phyloP scores from a whole-genome alignment of 2,797 vertebrate species.

The Kryptolebias ocellatus region DNA sequence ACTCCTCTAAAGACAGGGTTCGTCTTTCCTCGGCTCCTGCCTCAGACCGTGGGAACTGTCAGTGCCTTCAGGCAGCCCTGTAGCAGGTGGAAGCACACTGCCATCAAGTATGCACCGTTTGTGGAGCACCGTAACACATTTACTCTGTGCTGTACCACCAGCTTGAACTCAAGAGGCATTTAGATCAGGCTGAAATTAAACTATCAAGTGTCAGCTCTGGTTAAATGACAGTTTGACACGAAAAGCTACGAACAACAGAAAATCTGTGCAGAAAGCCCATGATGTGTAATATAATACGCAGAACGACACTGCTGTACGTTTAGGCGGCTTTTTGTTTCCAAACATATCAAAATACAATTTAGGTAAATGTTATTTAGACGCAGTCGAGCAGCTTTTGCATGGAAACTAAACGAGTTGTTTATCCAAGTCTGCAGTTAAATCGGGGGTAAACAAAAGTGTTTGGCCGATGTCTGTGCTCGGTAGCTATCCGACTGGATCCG shows the following conservation, averaged over 20 bases:
- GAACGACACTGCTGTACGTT: no score
- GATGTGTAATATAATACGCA: background rate
- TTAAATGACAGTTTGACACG: background rate
- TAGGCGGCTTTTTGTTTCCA: no score
- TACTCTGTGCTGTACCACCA: conserved; percentile 15
- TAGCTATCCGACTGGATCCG: conserved; percentile 52
- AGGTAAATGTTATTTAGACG: background rate
- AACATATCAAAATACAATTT: background rate
- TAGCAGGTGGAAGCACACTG: conserved; percentile 62
- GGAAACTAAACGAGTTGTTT: background rate
- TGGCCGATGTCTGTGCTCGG: conserved; percentile 50
- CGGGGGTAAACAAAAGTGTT: conserved; percentile 52
- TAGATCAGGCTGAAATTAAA: conserved; percentile 38
- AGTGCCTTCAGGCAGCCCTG: conserved; percentile 64
- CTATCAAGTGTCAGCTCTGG: conserved; percentile 11
- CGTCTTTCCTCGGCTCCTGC: conserved; percentile 43
- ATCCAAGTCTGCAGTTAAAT: conserved; percentile 23
- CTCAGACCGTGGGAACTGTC: conserved; percentile 62
- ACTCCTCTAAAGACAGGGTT: conserved; percentile 46
- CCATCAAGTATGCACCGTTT: conserved; percentile 40
- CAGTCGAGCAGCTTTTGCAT: background rate
- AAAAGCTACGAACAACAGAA: background rate
- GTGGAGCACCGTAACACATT: conserved; percentile 37
- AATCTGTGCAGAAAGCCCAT: background rate
- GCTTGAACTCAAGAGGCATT: conserved; percentile 37